Conservation (phyloP, 2,888 invertebrate species). For the Eristalinus sepulchralis region DNA sequence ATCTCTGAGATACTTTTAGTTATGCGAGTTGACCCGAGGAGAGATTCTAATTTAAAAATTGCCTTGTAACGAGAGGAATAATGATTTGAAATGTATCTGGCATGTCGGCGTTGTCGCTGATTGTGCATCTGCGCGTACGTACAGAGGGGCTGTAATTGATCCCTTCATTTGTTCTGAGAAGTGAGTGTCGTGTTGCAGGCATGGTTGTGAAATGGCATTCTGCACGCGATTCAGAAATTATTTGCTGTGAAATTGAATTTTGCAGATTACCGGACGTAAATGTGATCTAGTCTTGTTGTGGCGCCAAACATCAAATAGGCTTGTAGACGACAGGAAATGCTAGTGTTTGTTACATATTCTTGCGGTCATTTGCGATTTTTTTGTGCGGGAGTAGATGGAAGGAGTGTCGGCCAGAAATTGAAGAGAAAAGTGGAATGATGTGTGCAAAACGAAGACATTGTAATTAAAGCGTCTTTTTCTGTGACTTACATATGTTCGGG, state of each 20-base stretch:
- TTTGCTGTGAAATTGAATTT: neutral
- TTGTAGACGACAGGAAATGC: neutral
- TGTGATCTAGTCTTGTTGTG: neutral
- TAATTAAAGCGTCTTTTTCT: too few relatives aligned
- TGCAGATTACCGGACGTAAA: neutral
- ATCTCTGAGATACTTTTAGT: constrained; percentile 39
- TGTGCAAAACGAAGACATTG: neutral
- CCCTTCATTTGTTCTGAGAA: constrained; percentile 43
- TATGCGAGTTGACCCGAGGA: constrained; percentile 47
- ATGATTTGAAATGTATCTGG: constrained; percentile 4
- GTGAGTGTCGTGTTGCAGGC: constrained; percentile 3
- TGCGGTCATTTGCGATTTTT: neutral
- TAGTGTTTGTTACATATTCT: neutral
- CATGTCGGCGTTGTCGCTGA: neutral
- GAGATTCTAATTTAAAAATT: constrained; percentile 48
- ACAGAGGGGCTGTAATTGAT: constrained; percentile 53
- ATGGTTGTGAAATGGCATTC: constrained; percentile 13
- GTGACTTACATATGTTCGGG: too few relatives aligned
- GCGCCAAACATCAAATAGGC: neutral
- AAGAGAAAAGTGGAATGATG: neutral
- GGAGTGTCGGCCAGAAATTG: neutral
- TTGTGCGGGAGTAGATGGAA: neutral
- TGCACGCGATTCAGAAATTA: constrained; percentile 35
- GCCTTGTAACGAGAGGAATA: constrained; percentile 14
- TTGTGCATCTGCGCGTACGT: neutral